A percentile compares a stretch with the other conserved stretches of the same genome.
Evolutionary conservation across 2,888 invertebrate genomes (phyloP).

Genomic region (Melanotus villosus): DNA sequence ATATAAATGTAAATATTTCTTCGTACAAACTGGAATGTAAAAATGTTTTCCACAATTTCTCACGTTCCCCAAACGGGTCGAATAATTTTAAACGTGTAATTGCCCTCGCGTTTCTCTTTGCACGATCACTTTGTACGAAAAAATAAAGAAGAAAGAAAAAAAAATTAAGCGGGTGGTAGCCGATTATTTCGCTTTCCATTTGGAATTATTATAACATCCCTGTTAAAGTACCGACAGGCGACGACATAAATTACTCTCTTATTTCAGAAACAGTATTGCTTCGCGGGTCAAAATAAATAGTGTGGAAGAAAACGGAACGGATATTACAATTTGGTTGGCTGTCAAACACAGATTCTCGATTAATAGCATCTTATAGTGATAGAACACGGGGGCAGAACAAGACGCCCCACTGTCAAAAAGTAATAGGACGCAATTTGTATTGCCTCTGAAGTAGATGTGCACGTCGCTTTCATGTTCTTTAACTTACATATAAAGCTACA

Average conservation of each 20-base stretch:
- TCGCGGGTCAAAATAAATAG: constrained; percentile 48
- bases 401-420: constrained; percentile 46
- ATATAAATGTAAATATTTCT: constrained; percentile 22
- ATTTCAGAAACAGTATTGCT: constrained; percentile 48
- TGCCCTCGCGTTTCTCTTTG: background rate
- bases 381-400: constrained; percentile 48
- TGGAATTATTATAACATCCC: background rate
- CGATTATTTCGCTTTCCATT: background rate
- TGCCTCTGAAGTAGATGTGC: constrained; percentile 24
- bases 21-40: constrained; percentile 10
- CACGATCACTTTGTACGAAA: too few species aligned
- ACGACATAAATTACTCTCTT: constrained; percentile 32
- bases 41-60: constrained; percentile 16
- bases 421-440: constrained; percentile 46
- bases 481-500: background rate
- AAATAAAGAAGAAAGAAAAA: too few species aligned
- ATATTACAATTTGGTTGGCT: constrained; percentile 53
- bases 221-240: constrained; percentile 5
- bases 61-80: constrained; percentile 23
- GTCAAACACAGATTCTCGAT: constrained; percentile 53
- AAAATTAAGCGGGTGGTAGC: too few species aligned
- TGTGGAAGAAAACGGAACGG: constrained; percentile 46
- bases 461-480: constrained; percentile 12
- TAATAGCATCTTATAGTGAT: constrained; percentile 53
- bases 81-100: constrained; percentile 15